These are phyloP conservation scores for Doris montereyensis DNA, from an alignment of 2,888 invertebrate species.

Conservation along the genomic window DNA sequence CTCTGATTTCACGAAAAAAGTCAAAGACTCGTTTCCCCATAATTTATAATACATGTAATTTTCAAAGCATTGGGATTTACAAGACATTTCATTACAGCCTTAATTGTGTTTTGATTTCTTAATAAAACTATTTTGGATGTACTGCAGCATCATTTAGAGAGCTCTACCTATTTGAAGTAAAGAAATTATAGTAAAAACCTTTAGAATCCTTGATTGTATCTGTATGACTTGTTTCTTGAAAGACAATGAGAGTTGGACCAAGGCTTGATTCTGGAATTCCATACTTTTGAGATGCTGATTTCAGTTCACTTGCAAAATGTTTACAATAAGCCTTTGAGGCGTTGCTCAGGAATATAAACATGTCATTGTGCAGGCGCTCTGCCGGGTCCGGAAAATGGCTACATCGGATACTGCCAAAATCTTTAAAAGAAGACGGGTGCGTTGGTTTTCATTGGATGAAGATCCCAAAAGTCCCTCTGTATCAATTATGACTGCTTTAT, in stretches of 20 bases:
- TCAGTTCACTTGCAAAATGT: constrained; percentile 78
- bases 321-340: constrained; percentile 83
- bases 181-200: too few relatives aligned
- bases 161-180: too few relatives aligned
- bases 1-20: too few relatives aligned
- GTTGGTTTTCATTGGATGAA: constrained; percentile 78
- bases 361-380: constrained; percentile 83
- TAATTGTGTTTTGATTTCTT: too few relatives aligned
- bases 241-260: constrained; percentile 84
- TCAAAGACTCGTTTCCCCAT: too few relatives aligned
- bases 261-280: constrained; percentile 75
- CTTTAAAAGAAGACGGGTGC: constrained; percentile 82
- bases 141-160: too few relatives aligned
- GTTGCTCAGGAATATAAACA: constrained; percentile 83
- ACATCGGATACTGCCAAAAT: constrained; percentile 87
- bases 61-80: too few relatives aligned
- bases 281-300: constrained; percentile 74
- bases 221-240: constrained; percentile 85
- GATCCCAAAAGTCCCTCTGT: constrained; percentile 84
- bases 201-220: constrained; percentile 73
- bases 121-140: too few relatives aligned
- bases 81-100: too few relatives aligned
- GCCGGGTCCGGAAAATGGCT: constrained; percentile 84
- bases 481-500: constrained; percentile 82
- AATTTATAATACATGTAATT: too few relatives aligned